A percentile compares a stretch with the other conserved stretches of the same genome.
Conservation (phyloP, 2,113 vertebrate genomes). For the Antechinus stuartii region DNA sequence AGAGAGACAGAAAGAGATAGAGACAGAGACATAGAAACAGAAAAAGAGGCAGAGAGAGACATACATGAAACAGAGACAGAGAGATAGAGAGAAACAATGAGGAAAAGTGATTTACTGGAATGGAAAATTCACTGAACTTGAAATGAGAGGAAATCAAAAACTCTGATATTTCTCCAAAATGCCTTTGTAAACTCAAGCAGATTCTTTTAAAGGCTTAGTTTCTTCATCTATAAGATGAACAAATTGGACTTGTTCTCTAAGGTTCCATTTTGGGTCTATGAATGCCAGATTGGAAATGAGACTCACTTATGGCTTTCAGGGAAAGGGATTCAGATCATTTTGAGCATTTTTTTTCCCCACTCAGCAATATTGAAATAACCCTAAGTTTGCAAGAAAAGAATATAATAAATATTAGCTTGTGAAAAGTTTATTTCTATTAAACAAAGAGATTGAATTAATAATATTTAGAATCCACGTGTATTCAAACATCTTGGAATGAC, state of each 20-base stretch:
- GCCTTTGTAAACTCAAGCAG: neutral
- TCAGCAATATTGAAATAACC: neutral
- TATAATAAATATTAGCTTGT: neutral
- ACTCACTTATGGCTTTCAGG: neutral
- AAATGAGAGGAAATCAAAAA: neutral
- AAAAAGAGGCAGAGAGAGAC: too few relatives aligned
- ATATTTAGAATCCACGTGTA: neutral
- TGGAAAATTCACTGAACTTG: neutral
- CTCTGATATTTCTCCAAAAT: neutral
- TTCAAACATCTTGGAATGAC: neutral
- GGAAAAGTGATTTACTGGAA: neutral
- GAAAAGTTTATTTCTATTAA: neutral
- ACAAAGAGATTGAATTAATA: neutral
- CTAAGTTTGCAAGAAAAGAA: neutral
- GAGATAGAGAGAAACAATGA: neutral
- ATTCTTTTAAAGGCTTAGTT: neutral
- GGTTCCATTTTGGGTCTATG: neutral
- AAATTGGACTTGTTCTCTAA: neutral
- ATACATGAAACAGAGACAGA: neutral
- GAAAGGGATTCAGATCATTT: neutral
- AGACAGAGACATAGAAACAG: neutral
- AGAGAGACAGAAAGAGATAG: neutral
- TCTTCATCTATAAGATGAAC: neutral
- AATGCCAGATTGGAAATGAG: neutral
- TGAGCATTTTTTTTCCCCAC: neutral